Percentiles rank a stretch among this genome's conserved stretches.
These are phyloP conservation scores for Anthoscopus minutus DNA, from an alignment of 2,113 vertebrate genomes.

Conservation along the genomic window DNA sequence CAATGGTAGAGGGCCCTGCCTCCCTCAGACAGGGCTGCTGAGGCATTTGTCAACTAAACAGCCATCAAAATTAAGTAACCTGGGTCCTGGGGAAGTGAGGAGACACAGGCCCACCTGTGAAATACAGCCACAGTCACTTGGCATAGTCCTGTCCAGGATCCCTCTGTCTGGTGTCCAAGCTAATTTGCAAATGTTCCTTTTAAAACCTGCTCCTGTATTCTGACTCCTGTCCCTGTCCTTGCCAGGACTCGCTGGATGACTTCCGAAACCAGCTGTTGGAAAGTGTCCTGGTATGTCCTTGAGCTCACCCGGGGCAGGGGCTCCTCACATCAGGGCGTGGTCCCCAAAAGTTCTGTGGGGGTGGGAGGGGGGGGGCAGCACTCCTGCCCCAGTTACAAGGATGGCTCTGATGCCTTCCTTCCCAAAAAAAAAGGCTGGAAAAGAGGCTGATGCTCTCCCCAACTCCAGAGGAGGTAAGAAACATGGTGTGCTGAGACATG, in stretches of 20 bases:
- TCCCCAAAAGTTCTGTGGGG: background rate
- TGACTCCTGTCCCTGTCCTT: background rate
- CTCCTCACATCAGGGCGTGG: background rate
- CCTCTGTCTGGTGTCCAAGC: background rate
- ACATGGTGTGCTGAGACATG: background rate
- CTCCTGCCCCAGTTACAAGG: background rate
- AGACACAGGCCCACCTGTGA: background rate
- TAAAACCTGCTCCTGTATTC: background rate
- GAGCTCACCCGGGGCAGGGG: background rate
- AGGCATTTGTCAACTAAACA: background rate
- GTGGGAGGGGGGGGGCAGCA: too few relatives aligned
- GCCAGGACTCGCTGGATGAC: background rate
- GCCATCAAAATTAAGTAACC: background rate
- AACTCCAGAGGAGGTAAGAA: background rate
- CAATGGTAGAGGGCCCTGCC: background rate
- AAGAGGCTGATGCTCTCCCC: background rate
- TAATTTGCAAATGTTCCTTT: background rate
- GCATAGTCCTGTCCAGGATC: background rate
- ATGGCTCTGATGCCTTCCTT: background rate
- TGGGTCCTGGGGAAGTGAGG: background rate
- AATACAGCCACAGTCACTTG: background rate
- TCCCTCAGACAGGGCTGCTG: background rate
- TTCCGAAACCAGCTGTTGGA: background rate
- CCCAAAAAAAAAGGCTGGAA: background rate
- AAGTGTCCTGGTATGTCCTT: background rate